Evolutionary conservation across 2,888 invertebrate species (phyloP), one percentile per base, ranked within the genome.

Genomic region (Myopa testacea): DNA sequence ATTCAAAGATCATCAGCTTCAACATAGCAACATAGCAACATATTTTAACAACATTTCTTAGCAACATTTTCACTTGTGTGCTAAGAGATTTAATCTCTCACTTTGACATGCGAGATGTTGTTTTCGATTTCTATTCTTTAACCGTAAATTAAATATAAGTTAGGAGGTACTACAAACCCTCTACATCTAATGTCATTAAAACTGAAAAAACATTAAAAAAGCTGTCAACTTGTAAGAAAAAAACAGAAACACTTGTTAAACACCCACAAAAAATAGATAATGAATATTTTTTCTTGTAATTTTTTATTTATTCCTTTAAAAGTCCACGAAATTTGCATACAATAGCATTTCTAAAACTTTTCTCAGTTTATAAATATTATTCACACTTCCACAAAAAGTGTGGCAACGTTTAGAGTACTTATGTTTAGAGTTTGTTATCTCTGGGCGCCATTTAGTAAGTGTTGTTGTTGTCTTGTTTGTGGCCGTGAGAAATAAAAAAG

Each of bases 261-360:
- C 26, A 45, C 45, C 1, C 10, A 45, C 6, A 65, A 38, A 65
- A 38, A 65, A 34, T 14, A 65, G 37, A 19, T 34, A 62, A 62
- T 7, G 6, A 62, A 26, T 26, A 14, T 65, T 65, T 37, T 37
- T 19, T 6, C 26, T 26, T 62, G 7, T 16, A 14, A 34, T 7
- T 65, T 14, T 65, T 38, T 65, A 26, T 7, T 62, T 8, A 62
- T 10, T 8, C 26, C 45, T 45, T 52, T 69, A 40, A 69, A 19
- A 45, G 55, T 34, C 26, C 16, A 6, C n/a, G 50, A 63, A 74
- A 74, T 74, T 74, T 52, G n/a, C 74, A 74, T 74, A 74, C 74
- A 62, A 74, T 37, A 37, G 52, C 3, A 2, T 60, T 58, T 34
- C n/a, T n/a, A 40, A 58, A n/a, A 55, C 55, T 55, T 55, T 55